These are phyloP conservation scores for Anser brachyrhynchus DNA, from an alignment of 2,113 vertebrate species.

Conservation along the genomic window DNA sequence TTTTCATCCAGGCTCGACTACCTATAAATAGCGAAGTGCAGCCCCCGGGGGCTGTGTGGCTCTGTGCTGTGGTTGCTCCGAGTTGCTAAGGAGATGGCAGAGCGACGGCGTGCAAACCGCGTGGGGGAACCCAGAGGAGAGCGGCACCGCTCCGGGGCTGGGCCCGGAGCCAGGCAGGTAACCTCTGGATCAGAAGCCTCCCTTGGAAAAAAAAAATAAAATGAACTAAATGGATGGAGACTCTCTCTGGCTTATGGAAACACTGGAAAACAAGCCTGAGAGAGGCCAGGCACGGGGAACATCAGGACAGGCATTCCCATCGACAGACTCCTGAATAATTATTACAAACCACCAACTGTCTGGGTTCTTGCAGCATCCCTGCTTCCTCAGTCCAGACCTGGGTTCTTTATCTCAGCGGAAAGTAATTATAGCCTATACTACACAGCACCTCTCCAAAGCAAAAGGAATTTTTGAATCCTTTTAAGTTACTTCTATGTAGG, in stretches of 20 bases:
- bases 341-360: background rate
- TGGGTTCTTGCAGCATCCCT: background rate
- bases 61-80: constrained; percentile 39
- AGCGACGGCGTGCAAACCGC: background rate
- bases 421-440: constrained; percentile 10
- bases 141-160: background rate
- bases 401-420: background rate
- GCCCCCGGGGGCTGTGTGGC: constrained; percentile 27
- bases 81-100: constrained; percentile 68
- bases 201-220: background rate
- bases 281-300: background rate
- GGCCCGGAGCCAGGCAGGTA: constrained; percentile 1
- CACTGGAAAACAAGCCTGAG: background rate
- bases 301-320: background rate
- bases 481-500: background rate
- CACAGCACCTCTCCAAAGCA: background rate
- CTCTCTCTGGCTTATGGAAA: background rate
- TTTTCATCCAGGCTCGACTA: background rate
- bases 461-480: background rate
- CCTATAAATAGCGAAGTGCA: constrained; percentile 50
- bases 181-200: background rate
- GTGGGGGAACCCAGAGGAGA: background rate
- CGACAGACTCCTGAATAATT: background rate
- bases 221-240: background rate
- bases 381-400: background rate